Evolutionary conservation across 1,140 invertebrate genomes (phyloP).

Genomic region (Zaprionus lachaisei): DNA sequence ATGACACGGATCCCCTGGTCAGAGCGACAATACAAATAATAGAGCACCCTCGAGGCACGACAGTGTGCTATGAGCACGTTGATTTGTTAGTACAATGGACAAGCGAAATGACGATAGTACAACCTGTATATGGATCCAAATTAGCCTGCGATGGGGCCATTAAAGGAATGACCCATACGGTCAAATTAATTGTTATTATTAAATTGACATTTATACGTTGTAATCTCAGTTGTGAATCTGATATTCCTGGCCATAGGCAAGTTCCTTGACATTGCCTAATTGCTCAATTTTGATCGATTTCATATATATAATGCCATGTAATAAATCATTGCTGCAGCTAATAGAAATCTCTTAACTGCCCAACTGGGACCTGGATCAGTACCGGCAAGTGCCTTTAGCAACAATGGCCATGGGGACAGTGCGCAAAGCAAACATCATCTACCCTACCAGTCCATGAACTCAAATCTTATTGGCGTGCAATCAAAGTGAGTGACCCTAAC

Average conservation of each 20-base stretch:
- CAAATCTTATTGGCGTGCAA: constrained; percentile 75
- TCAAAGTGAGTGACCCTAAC: constrained; percentile 61
- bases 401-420: constrained; percentile 52
- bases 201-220: constrained; percentile 21
- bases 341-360: constrained; percentile 61
- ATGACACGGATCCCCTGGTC: constrained; percentile 6
- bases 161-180: constrained; percentile 22
- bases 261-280: constrained; percentile 10
- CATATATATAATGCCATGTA: neutral
- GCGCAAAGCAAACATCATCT: constrained; percentile 63
- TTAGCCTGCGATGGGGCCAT: constrained; percentile 21
- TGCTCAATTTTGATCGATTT: neutral
- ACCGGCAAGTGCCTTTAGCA: constrained; percentile 23
- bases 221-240: neutral
- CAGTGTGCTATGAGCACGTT: neutral
- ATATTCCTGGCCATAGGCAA: constrained; percentile 1
- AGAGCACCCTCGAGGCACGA: neutral
- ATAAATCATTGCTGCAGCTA: constrained; percentile 50
- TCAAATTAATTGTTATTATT: constrained; percentile 62
- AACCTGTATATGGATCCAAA: constrained; percentile 57
- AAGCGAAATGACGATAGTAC: neutral
- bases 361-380: constrained; percentile 46
- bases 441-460: constrained; percentile 48
- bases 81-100: constrained; percentile 22
- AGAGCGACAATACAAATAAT: neutral